phyloP scores from a whole-genome alignment of 2,797 vertebrate genomes.

The Pangasius larnaudii region DNA sequence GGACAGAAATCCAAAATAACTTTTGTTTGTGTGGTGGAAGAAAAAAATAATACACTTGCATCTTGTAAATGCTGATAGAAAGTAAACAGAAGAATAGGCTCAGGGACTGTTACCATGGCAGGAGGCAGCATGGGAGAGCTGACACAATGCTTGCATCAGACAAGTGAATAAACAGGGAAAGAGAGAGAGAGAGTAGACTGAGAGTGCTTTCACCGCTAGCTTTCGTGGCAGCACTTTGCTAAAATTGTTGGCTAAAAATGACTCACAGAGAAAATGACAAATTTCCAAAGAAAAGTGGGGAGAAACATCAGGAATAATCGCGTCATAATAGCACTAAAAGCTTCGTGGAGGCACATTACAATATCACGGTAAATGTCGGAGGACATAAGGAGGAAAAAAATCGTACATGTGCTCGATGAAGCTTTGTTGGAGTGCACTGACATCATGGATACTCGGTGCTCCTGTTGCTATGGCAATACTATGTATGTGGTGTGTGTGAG shows the following conservation, averaged over 20 bases:
- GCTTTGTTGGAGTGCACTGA: constrained; percentile 44
- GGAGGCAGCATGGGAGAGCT: constrained; percentile 50
- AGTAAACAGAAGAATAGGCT: constrained; percentile 8
- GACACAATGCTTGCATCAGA: constrained; percentile 63
- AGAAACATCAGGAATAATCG: constrained; percentile 26
- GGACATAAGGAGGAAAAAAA: constrained; percentile 32
- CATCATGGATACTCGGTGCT: constrained; percentile 19
- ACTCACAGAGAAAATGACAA: constrained; percentile 21
- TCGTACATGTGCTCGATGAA: constrained; percentile 20
- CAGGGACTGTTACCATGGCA: constrained; percentile 54
- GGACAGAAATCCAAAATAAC: constrained; percentile 4
- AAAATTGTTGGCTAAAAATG: constrained; percentile 5
- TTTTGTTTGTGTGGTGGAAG: not conserved
- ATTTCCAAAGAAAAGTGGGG: constrained; percentile 9
- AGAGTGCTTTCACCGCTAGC: not conserved
- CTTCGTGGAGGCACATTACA: constrained; percentile 23
- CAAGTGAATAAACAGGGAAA: constrained; percentile 38
- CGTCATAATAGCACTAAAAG: constrained; percentile 42
- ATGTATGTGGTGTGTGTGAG: constrained; percentile 51
- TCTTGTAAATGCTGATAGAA: constrained; percentile 7
- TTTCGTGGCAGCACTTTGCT: constrained; percentile 7
- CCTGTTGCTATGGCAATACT: constrained; percentile 58
- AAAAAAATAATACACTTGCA: not conserved
- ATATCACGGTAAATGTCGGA: constrained; percentile 11
- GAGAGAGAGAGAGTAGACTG: not conserved